Evolutionary conservation across 2,888 invertebrate genomes (phyloP), one percentile per base, ranked within the genome.

Genomic region (Hemistola chrysoprasaria): DNA sequence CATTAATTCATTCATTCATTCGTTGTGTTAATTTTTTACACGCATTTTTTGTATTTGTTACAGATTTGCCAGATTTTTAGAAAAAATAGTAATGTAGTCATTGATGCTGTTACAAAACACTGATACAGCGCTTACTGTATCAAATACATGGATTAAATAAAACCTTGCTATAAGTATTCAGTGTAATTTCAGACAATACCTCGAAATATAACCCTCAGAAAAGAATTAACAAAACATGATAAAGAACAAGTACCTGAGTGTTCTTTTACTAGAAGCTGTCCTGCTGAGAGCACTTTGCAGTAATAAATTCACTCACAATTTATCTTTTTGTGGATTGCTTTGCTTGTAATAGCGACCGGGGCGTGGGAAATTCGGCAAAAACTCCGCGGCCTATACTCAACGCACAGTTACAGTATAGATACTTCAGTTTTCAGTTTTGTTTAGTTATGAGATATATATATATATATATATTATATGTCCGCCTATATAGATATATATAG

Each of bases 321-420:
- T 79, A 78, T 79, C 76, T 79, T 78, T 78, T 77, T 76, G 80
- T 65, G 77, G 78, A 78, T 77, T 78, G 78, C 77, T 78, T 71
- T 78, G 72, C 66, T 67, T 51, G 62, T 68, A 64, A 64, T 65
- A 62, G 68, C 62, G 62, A 62, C 53, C 48, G 62, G 61, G 65
- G 66, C 71, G 73, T 71, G 73, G 67, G 71, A 71, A 73, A 59
- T 58, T 67, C 62, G 52, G 53, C 73, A 71, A 74, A 71, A 71
- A 71, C 71, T 70, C 69, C 67, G 70, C 70, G 60, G 65, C 70
- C 65, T 62, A 63, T 59, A 62, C 70, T 67, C 67, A 30, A 20
- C 23, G 24, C 9, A 8, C 4, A 16, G 11, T 25, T 22, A 11
- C 11, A 42, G 42, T 42, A 42, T 9, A 37, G 37, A 6, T 22